Conservation (phyloP, 2,113 vertebrate genomes). For the Cyanocitta stelleri region DNA sequence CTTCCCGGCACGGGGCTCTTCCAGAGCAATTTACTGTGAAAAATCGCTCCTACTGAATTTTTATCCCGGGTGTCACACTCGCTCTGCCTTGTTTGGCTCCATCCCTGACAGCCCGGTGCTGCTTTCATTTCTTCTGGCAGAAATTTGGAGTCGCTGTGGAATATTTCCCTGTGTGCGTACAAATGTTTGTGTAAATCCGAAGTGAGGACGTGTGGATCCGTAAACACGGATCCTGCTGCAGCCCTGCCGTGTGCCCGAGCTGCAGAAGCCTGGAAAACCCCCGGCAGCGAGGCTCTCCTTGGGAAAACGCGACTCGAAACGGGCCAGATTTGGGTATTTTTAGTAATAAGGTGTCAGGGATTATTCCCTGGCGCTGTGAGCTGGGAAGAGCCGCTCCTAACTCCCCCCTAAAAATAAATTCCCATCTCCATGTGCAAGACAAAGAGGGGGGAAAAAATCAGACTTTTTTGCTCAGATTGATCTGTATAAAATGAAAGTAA, state of each 20-base stretch:
- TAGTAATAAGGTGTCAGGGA: accelerated
- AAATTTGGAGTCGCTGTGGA: neutral
- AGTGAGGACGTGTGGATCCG: neutral
- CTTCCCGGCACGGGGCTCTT: neutral
- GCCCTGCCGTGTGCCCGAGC: neutral
- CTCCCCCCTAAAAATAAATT: accelerated
- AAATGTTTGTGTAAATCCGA: neutral
- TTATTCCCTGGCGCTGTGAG: neutral
- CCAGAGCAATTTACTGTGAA: neutral
- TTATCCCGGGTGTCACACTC: neutral
- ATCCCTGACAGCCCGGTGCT: neutral
- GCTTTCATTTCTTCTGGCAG: neutral
- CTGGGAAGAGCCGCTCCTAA: neutral
- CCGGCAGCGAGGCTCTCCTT: neutral
- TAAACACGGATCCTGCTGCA: neutral
- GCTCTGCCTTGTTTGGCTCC: neutral
- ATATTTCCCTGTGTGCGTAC: neutral
- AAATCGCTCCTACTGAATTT: neutral
- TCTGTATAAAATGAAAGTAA: neutral
- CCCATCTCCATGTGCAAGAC: neutral
- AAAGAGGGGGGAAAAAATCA: neutral
- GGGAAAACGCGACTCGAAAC: neutral
- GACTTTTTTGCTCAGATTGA: neutral
- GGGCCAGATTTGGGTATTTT: neutral
- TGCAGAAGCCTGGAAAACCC: neutral